These are phyloP conservation scores for Simalia tracyae DNA, from an alignment of 2,797 vertebrate species.

Conservation along the genomic window DNA sequence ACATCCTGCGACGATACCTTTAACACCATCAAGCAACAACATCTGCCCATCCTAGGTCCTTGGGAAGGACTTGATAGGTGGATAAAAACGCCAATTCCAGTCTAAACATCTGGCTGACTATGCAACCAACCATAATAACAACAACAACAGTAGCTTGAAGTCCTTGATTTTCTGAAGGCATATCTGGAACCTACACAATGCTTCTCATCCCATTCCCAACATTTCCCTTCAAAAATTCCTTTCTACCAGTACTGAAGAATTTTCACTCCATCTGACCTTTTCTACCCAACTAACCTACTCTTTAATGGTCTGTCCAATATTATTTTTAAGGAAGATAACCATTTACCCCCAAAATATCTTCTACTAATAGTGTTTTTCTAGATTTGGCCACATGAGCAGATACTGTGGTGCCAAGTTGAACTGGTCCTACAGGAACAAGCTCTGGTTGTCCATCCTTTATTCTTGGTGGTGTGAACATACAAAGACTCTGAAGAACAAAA, in stretches of 20 bases:
- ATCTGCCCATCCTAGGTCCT: too few relatives aligned
- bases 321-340: slow-evolving; percentile 13
- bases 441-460: slow-evolving; percentile 87
- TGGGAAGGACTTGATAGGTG: too few relatives aligned
- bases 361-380: slow-evolving; percentile 90
- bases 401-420: slow-evolving; percentile 90
- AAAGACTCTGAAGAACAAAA: slow-evolving; percentile 85
- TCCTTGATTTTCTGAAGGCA: not conserved
- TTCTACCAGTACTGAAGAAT: not conserved
- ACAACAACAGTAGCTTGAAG: not conserved
- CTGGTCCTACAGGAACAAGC: slow-evolving; percentile 89
- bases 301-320: not conserved
- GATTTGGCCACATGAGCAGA: slow-evolving; percentile 97
- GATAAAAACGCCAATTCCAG: too few relatives aligned
- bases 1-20: too few relatives aligned
- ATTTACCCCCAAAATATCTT: slow-evolving; percentile 93
- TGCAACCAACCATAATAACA: too few relatives aligned
- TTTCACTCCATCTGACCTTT: not conserved
- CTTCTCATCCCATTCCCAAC: not conserved
- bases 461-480: slow-evolving; percentile 92
- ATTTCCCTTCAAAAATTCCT: not conserved
- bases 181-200: not conserved
- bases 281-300: not conserved
- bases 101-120: too few relatives aligned
- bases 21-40: too few relatives aligned